Base-by-base conservation (phyloP, 2,113 vertebrate genomes). In the Panthera uncia region DNA sequence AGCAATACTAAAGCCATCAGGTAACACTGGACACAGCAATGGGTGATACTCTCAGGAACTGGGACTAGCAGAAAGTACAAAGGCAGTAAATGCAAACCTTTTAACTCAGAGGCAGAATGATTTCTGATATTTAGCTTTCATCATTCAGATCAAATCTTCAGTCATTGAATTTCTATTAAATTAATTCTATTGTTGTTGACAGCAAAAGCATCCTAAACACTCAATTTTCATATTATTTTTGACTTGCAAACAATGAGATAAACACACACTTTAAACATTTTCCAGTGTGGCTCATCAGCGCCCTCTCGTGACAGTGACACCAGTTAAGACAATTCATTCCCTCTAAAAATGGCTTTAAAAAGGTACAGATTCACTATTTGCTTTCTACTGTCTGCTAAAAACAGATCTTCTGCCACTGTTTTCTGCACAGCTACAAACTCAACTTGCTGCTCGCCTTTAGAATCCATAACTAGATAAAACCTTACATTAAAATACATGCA, bases 291-390 rank as follows among this genome's bases (percentile, higher is more conserved):
- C 80, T 93, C 55, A 52, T 8, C 68, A 76, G 91, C 84, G 98
- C 97, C 99, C 98, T 98, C 99, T 98, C 90, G 94, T 97, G 99
- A 97, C 33, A 29, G 2, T 10, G 10, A 8, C 11, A 7, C 0
- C 13, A 19, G 23, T 36, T 83, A 78, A 33, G 5, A 25, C 3
- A 13, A 52, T 14, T 21, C 27, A 6, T n/a, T n/a, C 31, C n/a
- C 5, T 2, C 31, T 3, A 38, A 68, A 52, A 86, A 81, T 7
- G 29, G n/a, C 89, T 52, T 65, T 63, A 31, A 73, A 52, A 76
- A 87, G 21, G 45, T 23, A 19, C 89, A 88, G 5, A 50, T 16
- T 52, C 74, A 63, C 52, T 15, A 38, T 33, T 74, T n/a, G 13
- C 57, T 94, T 90, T 90, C 61, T 68, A 23, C 41, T 61, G 31